Evolutionary conservation across 2,113 vertebrate genomes (phyloP).

Genomic region (Silurus glanis): DNA sequence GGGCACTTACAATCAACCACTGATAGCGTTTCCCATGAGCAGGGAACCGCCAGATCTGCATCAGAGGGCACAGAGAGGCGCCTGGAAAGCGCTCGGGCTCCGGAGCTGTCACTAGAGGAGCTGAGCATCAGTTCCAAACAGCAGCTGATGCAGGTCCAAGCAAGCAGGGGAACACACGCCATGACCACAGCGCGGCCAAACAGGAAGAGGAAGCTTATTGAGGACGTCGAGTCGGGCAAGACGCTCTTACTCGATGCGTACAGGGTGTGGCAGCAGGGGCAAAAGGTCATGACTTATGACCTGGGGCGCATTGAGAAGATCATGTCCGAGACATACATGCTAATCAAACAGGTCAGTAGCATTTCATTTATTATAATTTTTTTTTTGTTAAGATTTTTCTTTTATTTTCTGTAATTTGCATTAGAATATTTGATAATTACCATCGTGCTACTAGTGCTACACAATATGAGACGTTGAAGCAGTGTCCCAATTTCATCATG

Average conservation of each 20-base stretch:
- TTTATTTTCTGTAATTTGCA: not conserved
- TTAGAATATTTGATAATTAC: not conserved
- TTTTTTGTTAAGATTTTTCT: not conserved
- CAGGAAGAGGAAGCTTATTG: conserved; percentile 86
- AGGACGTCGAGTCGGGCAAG: conserved; percentile 85
- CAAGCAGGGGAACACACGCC: conserved; percentile 56
- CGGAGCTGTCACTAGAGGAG: conserved; percentile 92
- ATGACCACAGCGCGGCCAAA: conserved; percentile 66
- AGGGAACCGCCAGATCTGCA: conserved; percentile 51
- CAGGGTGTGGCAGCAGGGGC: conserved; percentile 96
- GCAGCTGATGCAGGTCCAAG: conserved; percentile 57
- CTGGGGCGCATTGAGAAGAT: conserved; percentile 92
- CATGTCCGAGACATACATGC: conserved; percentile 98
- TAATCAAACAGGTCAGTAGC: conserved; percentile 89
- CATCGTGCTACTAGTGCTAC: no score
- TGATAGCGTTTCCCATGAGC: conserved; percentile 52
- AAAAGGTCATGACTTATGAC: conserved; percentile 94
- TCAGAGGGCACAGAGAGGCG: conserved; percentile 70
- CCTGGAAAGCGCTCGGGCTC: conserved; percentile 73
- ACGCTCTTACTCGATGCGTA: conserved; percentile 92
- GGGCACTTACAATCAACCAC: conserved; percentile 59
- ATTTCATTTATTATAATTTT: not conserved
- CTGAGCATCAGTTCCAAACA: conserved; percentile 89
- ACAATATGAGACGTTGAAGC: no score
- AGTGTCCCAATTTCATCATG: not conserved